A percentile compares a stretch with the other conserved stretches of the same genome.
Evolutionary conservation across 2,888 invertebrate genomes (phyloP).

Genomic region (Eumacrocentrus americanus): DNA sequence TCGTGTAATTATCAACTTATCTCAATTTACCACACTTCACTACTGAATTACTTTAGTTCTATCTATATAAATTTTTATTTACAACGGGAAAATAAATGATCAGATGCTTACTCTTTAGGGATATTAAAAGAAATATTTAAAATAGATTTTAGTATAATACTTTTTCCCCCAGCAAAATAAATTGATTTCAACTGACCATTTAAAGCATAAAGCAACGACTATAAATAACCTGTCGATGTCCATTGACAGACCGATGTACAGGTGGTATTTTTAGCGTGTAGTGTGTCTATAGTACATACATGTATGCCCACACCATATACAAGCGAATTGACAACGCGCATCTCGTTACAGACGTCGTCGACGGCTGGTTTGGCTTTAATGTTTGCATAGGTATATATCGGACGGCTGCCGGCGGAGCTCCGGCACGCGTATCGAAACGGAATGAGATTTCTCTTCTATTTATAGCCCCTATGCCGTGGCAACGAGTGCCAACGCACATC

Average conservation of each 20-base stretch:
- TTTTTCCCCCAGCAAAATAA: no score
- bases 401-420: constrained; percentile 19
- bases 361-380: background rate
- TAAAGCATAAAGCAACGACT: no score
- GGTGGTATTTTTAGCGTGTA: background rate
- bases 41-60: no score
- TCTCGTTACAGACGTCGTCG: background rate
- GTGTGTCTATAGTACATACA: background rate
- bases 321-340: background rate
- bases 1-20: no score
- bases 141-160: no score
- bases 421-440: constrained; percentile 54
- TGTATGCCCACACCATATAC: background rate
- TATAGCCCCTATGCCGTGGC: constrained; percentile 47
- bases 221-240: background rate
- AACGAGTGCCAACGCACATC: constrained; percentile 52
- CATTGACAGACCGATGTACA: background rate
- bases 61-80: no score
- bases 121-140: no score
- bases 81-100: no score
- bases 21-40: no score
- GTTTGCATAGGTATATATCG: background rate
- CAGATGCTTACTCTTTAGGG: no score
- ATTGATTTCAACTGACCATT: no score
- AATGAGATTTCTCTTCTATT: constrained; percentile 61